phyloP scores from a whole-genome alignment of 2,888 invertebrate species.

The Pyrrhia umbra region DNA sequence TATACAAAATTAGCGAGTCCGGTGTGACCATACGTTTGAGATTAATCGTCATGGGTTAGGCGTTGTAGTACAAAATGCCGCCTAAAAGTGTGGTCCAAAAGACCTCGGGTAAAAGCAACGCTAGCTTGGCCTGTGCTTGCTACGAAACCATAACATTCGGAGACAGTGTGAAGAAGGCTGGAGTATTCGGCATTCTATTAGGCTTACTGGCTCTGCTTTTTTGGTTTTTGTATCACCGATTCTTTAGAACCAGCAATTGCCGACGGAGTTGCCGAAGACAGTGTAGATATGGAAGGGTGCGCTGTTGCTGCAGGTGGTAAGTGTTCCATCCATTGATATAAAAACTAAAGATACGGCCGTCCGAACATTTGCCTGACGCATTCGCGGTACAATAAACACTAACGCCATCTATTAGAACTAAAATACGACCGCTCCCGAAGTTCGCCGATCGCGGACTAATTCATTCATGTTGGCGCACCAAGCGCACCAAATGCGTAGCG shows the following conservation, averaged over 20 bases:
- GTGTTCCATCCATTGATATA: neutral
- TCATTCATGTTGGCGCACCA: too few relatives aligned
- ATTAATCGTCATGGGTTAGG: neutral
- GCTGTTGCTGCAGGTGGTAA: constrained; percentile 1
- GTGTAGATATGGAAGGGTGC: neutral
- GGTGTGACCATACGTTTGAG: neutral
- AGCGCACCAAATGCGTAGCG: too few relatives aligned
- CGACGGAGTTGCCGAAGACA: neutral
- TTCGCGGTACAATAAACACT: too few relatives aligned
- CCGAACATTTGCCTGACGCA: too few relatives aligned
- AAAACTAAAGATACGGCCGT: too few relatives aligned
- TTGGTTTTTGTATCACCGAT: neutral
- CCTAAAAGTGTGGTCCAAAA: neutral
- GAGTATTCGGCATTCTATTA: neutral
- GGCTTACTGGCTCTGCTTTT: neutral
- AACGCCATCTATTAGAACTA: too few relatives aligned
- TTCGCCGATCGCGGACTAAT: too few relatives aligned
- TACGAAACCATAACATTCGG: neutral
- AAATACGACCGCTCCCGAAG: too few relatives aligned
- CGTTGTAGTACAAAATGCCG: neutral
- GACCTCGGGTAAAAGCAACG: neutral
- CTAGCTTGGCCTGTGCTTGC: neutral
- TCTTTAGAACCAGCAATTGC: neutral
- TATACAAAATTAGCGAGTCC: neutral
- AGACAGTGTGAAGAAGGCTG: neutral